phyloP scores from a whole-genome alignment of 2,888 invertebrate species.

The Drepanosiphum platanoidis region DNA sequence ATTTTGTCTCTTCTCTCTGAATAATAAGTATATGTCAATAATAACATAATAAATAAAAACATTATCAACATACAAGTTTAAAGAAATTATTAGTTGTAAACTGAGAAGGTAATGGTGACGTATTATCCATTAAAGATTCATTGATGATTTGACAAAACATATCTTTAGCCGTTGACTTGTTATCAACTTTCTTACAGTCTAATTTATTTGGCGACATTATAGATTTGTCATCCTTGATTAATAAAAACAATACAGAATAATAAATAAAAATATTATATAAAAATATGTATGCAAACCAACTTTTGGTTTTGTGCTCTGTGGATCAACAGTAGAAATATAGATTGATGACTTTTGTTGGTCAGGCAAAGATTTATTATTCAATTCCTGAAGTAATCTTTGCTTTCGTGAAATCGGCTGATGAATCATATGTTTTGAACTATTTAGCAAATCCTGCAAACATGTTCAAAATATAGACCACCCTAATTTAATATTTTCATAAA shows the following conservation, averaged over 20 bases:
- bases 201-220: conserved; percentile 29
- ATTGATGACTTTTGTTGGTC: conserved; percentile 26
- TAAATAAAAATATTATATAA: background rate
- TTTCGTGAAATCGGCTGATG: conserved; percentile 61
- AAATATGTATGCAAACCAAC: conserved; percentile 38
- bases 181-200: conserved; percentile 65
- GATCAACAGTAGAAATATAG: conserved; percentile 20
- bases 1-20: conserved; percentile 45
- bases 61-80: conserved; percentile 40
- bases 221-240: conserved; percentile 42
- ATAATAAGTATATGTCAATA: conserved; percentile 29
- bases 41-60: conserved; percentile 3
- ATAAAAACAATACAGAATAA: conserved; percentile 25
- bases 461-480: conserved; percentile 35
- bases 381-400: conserved; percentile 62
- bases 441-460: conserved; percentile 40
- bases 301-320: conserved; percentile 39
- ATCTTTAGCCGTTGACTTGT: conserved; percentile 68
- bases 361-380: conserved; percentile 19
- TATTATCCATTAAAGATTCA: conserved; percentile 63
- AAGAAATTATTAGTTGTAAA: conserved; percentile 57
- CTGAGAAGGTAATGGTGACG: conserved; percentile 61
- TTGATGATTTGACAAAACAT: conserved; percentile 68
- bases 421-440: conserved; percentile 13
- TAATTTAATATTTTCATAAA: background rate